These are phyloP conservation scores for Archips crataeganus DNA, from an alignment of 2,888 invertebrate genomes.

Conservation along the genomic window DNA sequence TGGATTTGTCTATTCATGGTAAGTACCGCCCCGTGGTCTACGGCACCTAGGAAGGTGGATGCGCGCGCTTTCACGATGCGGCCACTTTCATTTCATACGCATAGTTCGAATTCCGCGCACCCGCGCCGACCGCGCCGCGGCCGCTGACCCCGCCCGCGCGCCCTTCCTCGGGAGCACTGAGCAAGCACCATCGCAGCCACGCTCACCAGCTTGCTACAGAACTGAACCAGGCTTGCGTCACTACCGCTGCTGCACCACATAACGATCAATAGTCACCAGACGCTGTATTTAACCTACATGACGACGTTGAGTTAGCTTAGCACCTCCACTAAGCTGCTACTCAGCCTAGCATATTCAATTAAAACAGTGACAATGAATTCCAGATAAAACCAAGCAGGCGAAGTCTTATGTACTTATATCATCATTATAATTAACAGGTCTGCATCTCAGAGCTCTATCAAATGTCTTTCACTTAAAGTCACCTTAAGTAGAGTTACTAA, in stretches of 20 bases:
- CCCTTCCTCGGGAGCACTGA: constrained; percentile 69
- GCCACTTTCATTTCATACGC: constrained; percentile 86
- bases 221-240: constrained; percentile 30
- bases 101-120: constrained; percentile 84
- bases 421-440: background rate
- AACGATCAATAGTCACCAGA: constrained; percentile 8
- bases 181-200: constrained; percentile 61
- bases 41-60: constrained; percentile 60
- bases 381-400: background rate
- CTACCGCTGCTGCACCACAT: constrained; percentile 13
- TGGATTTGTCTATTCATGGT: constrained; percentile 84
- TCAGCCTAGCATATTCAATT: background rate
- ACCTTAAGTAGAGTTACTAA: background rate
- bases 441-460: background rate
- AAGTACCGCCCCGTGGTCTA: constrained; percentile 67
- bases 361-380: background rate
- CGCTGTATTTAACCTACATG: background rate
- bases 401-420: background rate
- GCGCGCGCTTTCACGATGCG: constrained; percentile 85
- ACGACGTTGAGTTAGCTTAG: background rate
- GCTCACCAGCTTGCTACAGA: constrained; percentile 49
- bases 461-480: background rate
- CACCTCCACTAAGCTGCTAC: background rate
- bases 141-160: constrained; percentile 85
- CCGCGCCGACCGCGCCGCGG: constrained; percentile 78